Conservation (phyloP, 2,113 vertebrate genomes). For the Cervus canadensis region DNA sequence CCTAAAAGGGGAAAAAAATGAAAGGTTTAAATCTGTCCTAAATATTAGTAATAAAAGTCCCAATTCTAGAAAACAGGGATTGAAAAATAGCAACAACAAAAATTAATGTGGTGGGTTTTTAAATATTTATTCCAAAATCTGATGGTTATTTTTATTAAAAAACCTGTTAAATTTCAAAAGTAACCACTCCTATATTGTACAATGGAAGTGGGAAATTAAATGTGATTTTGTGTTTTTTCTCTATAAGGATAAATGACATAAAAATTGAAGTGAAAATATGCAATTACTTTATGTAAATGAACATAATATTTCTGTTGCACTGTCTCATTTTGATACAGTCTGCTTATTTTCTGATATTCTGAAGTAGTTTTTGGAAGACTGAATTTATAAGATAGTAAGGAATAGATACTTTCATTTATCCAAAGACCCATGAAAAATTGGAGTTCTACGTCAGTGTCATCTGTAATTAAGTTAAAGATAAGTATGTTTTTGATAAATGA, state of each 20-base stretch:
- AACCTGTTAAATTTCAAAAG: not conserved
- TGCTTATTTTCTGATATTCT: conserved; percentile 26
- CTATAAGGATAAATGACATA: not conserved
- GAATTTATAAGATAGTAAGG: conserved; percentile 28
- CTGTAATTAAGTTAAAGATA: conserved; percentile 17
- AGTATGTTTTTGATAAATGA: not conserved
- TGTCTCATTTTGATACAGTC: not conserved
- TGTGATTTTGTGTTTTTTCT: not conserved
- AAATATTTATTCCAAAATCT: not conserved
- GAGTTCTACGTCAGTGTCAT: not conserved
- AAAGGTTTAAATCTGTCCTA: not conserved
- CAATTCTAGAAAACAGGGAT: not conserved
- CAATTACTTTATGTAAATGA: not conserved
- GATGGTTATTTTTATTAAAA: not conserved
- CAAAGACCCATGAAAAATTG: not conserved
- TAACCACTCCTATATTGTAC: not conserved
- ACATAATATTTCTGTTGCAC: not conserved
- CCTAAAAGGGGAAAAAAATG: not conserved
- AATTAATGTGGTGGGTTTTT: not conserved
- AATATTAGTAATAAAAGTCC: not conserved
- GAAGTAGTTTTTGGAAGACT: not conserved
- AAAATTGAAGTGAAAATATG: not conserved
- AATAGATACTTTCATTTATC: conserved; percentile 15
- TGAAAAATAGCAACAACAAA: not conserved
- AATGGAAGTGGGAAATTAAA: not conserved